Conservation (phyloP, 2,113 vertebrate species). For the Xiphophorus maculatus region DNA sequence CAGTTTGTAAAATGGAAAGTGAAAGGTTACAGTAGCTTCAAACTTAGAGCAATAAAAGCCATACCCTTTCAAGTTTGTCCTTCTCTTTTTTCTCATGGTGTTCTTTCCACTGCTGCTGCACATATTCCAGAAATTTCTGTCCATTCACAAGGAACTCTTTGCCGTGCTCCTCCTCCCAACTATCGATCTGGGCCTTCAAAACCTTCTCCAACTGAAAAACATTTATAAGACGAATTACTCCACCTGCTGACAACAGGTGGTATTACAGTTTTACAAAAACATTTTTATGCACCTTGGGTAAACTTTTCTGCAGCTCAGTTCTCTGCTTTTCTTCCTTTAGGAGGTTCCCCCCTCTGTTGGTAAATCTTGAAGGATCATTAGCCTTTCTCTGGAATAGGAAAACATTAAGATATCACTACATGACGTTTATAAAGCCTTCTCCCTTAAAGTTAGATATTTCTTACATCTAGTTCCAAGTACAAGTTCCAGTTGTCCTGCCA, state of each 20-base stretch:
- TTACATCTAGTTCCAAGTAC: constrained; percentile 91
- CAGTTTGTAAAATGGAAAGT: not conserved
- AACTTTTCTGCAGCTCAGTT: constrained; percentile 87
- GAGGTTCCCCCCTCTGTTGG: constrained; percentile 93
- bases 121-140: constrained; percentile 86
- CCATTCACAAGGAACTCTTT: constrained; percentile 85
- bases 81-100: constrained; percentile 87
- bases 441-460: constrained; percentile 1
- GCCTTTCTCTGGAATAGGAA: constrained; percentile 79
- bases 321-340: constrained; percentile 94
- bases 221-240: not conserved
- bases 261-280: not conserved
- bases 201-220: constrained; percentile 87
- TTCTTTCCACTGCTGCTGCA: constrained; percentile 87
- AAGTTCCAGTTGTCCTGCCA: constrained; percentile 92
- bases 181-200: constrained; percentile 83
- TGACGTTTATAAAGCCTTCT: not conserved
- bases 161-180: constrained; percentile 83
- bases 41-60: not conserved
- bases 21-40: too few relatives aligned
- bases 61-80: constrained; percentile 90
- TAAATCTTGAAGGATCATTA: constrained; percentile 87
- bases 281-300: constrained; percentile 84
- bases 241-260: not conserved
- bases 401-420: not conserved